Conservation (phyloP, 2,113 vertebrate species). For the Blennius ocellaris region DNA sequence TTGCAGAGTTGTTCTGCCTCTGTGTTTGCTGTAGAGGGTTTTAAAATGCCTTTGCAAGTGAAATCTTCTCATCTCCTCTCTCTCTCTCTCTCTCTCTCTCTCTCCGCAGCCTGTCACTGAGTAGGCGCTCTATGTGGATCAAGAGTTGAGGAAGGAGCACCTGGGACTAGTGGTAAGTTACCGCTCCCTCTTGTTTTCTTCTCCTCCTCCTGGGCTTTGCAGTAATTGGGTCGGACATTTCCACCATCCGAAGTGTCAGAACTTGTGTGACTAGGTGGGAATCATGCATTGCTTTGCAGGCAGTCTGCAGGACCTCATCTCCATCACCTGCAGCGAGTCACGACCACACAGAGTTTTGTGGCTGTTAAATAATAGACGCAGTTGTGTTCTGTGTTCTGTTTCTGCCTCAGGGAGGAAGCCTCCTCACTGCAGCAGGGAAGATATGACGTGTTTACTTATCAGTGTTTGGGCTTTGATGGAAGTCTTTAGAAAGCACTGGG, state of each 20-base stretch:
- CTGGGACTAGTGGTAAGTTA: constrained; percentile 66
- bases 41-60: background rate
- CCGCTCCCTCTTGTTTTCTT: background rate
- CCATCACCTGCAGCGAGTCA: background rate
- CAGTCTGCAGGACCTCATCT: no score
- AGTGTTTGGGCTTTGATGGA: no score
- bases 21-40: constrained; percentile 5
- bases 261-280: background rate
- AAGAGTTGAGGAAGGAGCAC: constrained; percentile 49
- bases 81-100: constrained; percentile 4
- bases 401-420: no score
- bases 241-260: background rate
- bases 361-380: background rate
- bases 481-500: no score
- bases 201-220: background rate
- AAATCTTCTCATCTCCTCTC: constrained; percentile 7
- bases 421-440: no score
- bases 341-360: background rate
- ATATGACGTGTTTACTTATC: no score
- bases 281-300: background rate
- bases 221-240: constrained; percentile 3
- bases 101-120: constrained; percentile 51
- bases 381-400: no score
- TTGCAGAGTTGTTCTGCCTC: background rate
- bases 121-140: constrained; percentile 53